Evolutionary conservation across 2,888 invertebrate species (phyloP), one percentile per base, ranked within the genome.

Genomic region (Papilio elwesi): DNA sequence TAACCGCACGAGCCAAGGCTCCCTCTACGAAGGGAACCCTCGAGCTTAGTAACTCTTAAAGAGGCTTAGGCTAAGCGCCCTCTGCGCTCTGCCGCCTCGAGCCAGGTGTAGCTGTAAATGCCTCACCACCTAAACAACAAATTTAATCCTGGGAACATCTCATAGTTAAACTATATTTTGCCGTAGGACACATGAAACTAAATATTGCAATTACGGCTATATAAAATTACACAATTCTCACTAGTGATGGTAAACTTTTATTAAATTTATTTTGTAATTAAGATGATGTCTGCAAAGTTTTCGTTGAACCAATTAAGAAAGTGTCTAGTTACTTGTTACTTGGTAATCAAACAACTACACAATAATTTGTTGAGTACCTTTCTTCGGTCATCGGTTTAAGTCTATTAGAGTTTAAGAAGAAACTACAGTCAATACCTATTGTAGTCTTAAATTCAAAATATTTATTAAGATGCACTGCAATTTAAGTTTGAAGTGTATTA

Each of bases 201-300:
- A 43, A 67, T 66, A 66, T 7, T 52, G 36, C 66, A 66, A 52
- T n/a, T 36, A 38, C n/a, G 5, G 12, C 26, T n/a, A 64, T 16
- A 49, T 11, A 38, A 16, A 67, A 53, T 66, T 11, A 67, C 15
- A 55, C 43, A 47, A 43, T 57, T 43, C 9, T 53, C 47, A 26
- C 13, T 48, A 26, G 36, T 59, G 12, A n/a, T 49, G 15, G 38
- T 68, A 68, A 65, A 12, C 68, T 64, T 57, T 57, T 49, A 68
- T 63, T 55, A 9, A 68, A 68, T 71, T 36, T 52, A 48, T 68
- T 51, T 15, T 48, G 26, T 52, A 69, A 73, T 65, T 59, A 52
- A 59, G 49, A 59, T 67, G 16, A 43, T 59, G 73, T 66, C 65
- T 73, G 57, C 57, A 69, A 73, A 69, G 68, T 73, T 72, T 36